Evolutionary conservation across 2,888 invertebrate genomes (phyloP), one percentile per base, ranked within the genome.

Genomic region (Mellilla xanthometata): DNA sequence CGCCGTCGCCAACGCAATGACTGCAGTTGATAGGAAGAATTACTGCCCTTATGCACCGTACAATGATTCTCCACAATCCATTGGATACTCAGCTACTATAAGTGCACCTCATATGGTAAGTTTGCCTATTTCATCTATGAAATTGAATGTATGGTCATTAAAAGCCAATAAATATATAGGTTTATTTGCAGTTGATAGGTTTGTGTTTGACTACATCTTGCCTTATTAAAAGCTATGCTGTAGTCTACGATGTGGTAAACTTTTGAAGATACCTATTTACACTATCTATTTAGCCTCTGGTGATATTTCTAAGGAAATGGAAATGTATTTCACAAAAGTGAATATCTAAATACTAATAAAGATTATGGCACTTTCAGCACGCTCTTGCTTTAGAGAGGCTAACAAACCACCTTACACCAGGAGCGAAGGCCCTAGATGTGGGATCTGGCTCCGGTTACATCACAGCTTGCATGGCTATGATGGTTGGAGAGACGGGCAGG

Each of bases 31-130:
- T 76, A 90, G 98, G 58, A 95, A 93, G 52, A 91, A 95, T 65
- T 99, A 95, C 78, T 93, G 93, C 22, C 91, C 93, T 11, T 84
- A 91, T 52, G 93, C 93, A 68, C 95, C 98, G 0, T 98, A 98
- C 62, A 92, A 94, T 78, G 98, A 99, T 85, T 93, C 96, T 6
- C 98, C 98, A 0, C 97, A 98, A 78, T 92, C 95, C 35, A 99
- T 99, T 72, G 99, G 99, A 32, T 98, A 93, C 76, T 95, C 96
- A 13, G 99, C 97, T 3, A 99, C 98, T 0, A 98, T 99, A 51
- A 96, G 96, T 83, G 98, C 98, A 23, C 98, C 98, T 7, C 98
- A 98, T 76, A 99, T 99, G 98, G 96, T 96, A 84, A 73, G 36
- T n/a, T n/a, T n/a, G n/a, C n/a, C n/a, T n/a, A n/a, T n/a, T n/a